Percentiles rank a stretch among this genome's conserved stretches.
Conservation (phyloP, 1,140 invertebrate genomes). For the Streblospio benedicti region DNA sequence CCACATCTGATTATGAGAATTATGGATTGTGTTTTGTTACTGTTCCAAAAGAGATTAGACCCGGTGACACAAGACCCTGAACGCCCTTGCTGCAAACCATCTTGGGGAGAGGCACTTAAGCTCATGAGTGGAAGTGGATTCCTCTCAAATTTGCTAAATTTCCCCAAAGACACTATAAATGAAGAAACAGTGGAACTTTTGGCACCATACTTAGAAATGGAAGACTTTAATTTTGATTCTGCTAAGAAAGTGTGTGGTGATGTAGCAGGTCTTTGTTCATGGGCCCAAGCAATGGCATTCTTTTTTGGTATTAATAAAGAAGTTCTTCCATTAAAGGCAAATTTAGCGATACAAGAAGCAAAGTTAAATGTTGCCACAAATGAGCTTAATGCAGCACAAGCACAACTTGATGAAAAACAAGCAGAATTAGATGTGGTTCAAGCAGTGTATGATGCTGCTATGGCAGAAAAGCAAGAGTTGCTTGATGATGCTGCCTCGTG, state of each 20-base stretch:
- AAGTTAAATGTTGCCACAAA: constrained; percentile 80
- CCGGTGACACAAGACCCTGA: constrained; percentile 70
- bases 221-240: constrained; percentile 43
- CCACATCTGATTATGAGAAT: constrained; percentile 96
- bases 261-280: constrained; percentile 85
- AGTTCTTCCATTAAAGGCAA: constrained; percentile 85
- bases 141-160: constrained; percentile 69
- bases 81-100: constrained; percentile 78
- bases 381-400: constrained; percentile 76
- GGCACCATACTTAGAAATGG: constrained; percentile 83
- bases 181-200: constrained; percentile 92
- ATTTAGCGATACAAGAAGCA: constrained; percentile 86
- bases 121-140: background rate
- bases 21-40: constrained; percentile 89
- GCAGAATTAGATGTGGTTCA: constrained; percentile 78
- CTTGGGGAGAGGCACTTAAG: constrained; percentile 90
- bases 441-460: constrained; percentile 83
- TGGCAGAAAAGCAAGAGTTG: constrained; percentile 65
- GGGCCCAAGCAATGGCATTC: constrained; percentile 94
- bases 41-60: constrained; percentile 81
- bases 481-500: constrained; percentile 82
- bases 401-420: constrained; percentile 81
- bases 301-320: constrained; percentile 95
- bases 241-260: constrained; percentile 60
- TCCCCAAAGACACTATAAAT: constrained; percentile 93